Percentiles rank a stretch among this genome's conserved stretches.
phyloP scores from a whole-genome alignment of 1,140 invertebrate genomes.

The Andricus grossulariae region DNA sequence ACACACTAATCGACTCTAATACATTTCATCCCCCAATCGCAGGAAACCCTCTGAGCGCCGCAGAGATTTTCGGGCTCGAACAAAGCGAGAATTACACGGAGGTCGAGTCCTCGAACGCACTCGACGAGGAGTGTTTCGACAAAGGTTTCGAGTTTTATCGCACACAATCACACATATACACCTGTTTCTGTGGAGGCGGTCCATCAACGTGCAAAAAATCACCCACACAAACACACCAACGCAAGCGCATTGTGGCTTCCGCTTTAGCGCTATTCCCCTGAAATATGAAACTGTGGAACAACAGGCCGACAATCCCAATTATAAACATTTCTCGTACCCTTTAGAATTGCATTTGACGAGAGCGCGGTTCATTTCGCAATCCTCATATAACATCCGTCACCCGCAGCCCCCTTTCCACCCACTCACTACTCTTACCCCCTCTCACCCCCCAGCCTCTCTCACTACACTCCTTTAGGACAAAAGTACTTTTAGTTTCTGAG shows the following conservation, averaged over 20 bases:
- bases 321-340: slow-evolving; percentile 70
- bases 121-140: slow-evolving; percentile 45
- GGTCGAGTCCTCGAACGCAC: slow-evolving; percentile 5
- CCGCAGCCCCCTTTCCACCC: slow-evolving; percentile 43
- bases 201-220: background rate
- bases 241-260: slow-evolving; percentile 42
- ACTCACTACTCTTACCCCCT: slow-evolving; percentile 41
- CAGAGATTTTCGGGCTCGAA: slow-evolving; percentile 46
- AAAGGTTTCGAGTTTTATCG: slow-evolving; percentile 49
- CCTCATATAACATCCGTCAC: slow-evolving; percentile 49
- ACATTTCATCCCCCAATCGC: slow-evolving; percentile 10
- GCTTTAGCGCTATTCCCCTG: slow-evolving; percentile 39
- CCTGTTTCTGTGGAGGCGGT: background rate
- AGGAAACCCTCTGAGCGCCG: slow-evolving; percentile 32
- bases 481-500: slow-evolving; percentile 63
- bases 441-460: slow-evolving; percentile 38
- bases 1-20: slow-evolving; percentile 18
- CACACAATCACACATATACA: background rate
- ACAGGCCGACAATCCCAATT: slow-evolving; percentile 70
- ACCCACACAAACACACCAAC: slow-evolving; percentile 36
- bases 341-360: slow-evolving; percentile 59
- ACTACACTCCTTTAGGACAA: slow-evolving; percentile 52
- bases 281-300: slow-evolving; percentile 53
- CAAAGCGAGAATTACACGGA: slow-evolving; percentile 50
- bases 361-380: slow-evolving; percentile 43